Evolutionary conservation across 2,113 vertebrate genomes (phyloP).

Genomic region (Gopherus evgoodei): DNA sequence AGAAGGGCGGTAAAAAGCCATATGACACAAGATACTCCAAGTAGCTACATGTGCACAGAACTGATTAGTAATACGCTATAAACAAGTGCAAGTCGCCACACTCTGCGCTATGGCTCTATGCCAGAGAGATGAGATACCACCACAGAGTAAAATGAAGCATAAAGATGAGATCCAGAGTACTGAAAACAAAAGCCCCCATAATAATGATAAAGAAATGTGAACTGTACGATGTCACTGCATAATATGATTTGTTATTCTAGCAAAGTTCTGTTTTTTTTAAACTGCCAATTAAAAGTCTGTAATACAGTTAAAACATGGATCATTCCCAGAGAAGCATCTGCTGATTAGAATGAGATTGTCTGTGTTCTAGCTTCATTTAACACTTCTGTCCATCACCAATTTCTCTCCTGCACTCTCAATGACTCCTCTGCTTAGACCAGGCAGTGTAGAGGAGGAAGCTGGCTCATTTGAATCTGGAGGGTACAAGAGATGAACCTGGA

Average conservation of each 20-base stretch:
- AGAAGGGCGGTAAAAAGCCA: rapidly evolving
- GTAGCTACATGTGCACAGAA: not conserved
- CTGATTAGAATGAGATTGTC: not conserved
- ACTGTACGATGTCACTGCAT: not conserved
- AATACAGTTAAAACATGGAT: not conserved
- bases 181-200: not conserved
- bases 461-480: no score
- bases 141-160: not conserved
- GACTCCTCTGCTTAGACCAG: no score
- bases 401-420: not conserved
- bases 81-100: not conserved
- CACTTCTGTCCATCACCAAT: not conserved
- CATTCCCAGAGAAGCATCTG: not conserved
- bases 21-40: not conserved
- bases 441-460: no score
- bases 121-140: not conserved
- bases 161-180: not conserved
- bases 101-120: not conserved
- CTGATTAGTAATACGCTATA: not conserved
- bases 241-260: rapidly evolving
- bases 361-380: not conserved
- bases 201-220: not conserved
- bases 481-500: no score
- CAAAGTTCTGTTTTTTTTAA: not conserved
- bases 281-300: not conserved